Conservation (phyloP, 1,140 invertebrate species). For the Battus philenor region DNA sequence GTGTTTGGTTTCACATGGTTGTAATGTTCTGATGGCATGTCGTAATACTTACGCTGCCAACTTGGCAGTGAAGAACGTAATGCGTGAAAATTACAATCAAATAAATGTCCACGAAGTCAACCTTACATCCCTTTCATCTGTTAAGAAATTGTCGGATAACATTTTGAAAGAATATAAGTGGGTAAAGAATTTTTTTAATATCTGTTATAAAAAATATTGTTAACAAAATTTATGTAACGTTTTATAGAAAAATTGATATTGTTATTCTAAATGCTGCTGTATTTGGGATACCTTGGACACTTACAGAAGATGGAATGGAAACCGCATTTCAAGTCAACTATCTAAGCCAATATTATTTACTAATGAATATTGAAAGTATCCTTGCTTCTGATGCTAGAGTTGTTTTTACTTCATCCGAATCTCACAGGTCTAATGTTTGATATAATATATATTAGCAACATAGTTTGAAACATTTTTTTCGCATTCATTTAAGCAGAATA, state of each 20-base stretch:
- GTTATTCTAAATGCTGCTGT: slow-evolving; percentile 95
- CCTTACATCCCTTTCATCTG: slow-evolving; percentile 50
- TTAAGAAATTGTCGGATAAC: slow-evolving; percentile 43
- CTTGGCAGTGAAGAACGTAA: slow-evolving; percentile 30
- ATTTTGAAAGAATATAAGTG: slow-evolving; percentile 43
- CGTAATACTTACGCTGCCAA: slow-evolving; percentile 54
- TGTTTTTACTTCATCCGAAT: slow-evolving; percentile 92
- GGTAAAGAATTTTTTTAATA: slow-evolving; percentile 19
- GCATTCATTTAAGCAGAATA: too few species aligned
- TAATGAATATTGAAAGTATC: slow-evolving; percentile 84
- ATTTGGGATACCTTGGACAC: slow-evolving; percentile 85
- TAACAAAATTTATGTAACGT: slow-evolving; percentile 1
- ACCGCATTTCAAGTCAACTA: slow-evolving; percentile 92
- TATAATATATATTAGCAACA: too few species aligned
- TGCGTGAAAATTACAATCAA: slow-evolving; percentile 29
- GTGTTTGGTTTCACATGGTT: slow-evolving; percentile 90
- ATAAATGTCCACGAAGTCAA: slow-evolving; percentile 44
- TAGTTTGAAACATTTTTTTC: too few species aligned
- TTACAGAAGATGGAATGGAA: slow-evolving; percentile 92
- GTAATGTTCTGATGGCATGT: slow-evolving; percentile 75
- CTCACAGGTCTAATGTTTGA: too few species aligned
- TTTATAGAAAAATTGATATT: slow-evolving; percentile 86
- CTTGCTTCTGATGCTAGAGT: slow-evolving; percentile 83
- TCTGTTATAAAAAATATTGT: not conserved
- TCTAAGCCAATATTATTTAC: slow-evolving; percentile 90